Conservation (phyloP, 2,113 vertebrate species). For the Chrysochloris asiatica region DNA sequence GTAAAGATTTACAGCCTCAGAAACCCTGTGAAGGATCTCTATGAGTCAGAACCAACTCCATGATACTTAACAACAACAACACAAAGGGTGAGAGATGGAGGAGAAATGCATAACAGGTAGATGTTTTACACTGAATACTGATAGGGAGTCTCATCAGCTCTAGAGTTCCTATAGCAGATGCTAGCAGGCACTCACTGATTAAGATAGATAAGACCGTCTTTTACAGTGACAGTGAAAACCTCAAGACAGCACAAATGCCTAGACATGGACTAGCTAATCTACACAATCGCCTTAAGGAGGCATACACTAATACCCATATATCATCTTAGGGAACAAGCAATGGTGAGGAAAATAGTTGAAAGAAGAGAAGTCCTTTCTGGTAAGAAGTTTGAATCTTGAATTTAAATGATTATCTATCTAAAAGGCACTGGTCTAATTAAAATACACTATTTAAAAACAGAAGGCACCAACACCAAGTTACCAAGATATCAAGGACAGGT, state of each 20-base stretch:
- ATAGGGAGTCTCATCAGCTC: background rate
- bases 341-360: background rate
- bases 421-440: too few relatives aligned
- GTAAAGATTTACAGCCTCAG: too few relatives aligned
- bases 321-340: background rate
- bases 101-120: background rate
- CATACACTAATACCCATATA: background rate
- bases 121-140: background rate
- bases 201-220: background rate
- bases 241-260: background rate
- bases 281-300: background rate
- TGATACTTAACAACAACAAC: too few relatives aligned
- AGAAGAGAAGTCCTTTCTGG: background rate
- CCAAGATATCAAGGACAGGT: background rate
- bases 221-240: background rate
- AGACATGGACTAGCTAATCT: too few relatives aligned
- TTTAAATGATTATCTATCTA: too few relatives aligned
- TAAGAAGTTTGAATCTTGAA: conserved; percentile 1
- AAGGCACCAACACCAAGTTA: background rate
- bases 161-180: background rate
- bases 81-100: too few relatives aligned
- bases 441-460: conserved; percentile 26
- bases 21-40: too few relatives aligned
- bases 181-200: background rate
- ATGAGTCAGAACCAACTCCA: too few relatives aligned